Evolutionary conservation across 2,113 vertebrate species (phyloP).

Genomic region (Sinocyclocheilus anophthalmus): DNA sequence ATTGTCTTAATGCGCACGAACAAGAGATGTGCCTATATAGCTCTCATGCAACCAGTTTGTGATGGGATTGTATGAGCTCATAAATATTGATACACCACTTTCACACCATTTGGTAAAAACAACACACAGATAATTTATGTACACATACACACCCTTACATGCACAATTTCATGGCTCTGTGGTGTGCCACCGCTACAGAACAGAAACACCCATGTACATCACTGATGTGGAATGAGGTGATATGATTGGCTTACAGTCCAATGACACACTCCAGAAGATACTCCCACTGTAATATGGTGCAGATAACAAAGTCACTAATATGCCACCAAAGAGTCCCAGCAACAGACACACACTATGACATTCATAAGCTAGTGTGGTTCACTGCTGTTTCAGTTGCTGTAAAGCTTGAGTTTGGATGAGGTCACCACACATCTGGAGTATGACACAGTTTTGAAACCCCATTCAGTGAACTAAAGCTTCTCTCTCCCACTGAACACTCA

Average conservation of each 20-base stretch:
- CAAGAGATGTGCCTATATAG: neutral
- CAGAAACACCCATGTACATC: slow-evolving; percentile 26
- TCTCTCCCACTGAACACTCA: slow-evolving; percentile 13
- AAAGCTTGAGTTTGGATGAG: slow-evolving; percentile 50
- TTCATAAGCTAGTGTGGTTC: slow-evolving; percentile 23
- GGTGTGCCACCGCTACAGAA: slow-evolving; percentile 11
- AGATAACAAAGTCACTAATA: slow-evolving; percentile 9
- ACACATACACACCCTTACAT: slow-evolving; percentile 18
- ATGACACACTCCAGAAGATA: slow-evolving; percentile 29
- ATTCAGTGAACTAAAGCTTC: slow-evolving; percentile 24
- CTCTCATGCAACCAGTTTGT: neutral
- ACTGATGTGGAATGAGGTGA: slow-evolving; percentile 17
- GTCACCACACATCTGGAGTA: slow-evolving; percentile 58
- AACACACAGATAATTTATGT: neutral
- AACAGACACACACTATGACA: neutral
- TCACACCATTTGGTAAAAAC: slow-evolving; percentile 4
- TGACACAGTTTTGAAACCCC: slow-evolving; percentile 52
- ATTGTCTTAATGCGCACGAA: neutral
- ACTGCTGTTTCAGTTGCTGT: slow-evolving; percentile 27
- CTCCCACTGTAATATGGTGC: neutral
- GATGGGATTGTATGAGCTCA: neutral
- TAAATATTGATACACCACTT: slow-evolving; percentile 3
- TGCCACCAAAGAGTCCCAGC: neutral
- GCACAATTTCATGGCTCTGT: slow-evolving; percentile 4
- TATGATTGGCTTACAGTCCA: slow-evolving; percentile 7